A percentile compares a stretch with the other conserved stretches of the same genome.
These are phyloP conservation scores for Trichopria drosophilae DNA, from an alignment of 2,888 invertebrate species.

Conservation along the genomic window DNA sequence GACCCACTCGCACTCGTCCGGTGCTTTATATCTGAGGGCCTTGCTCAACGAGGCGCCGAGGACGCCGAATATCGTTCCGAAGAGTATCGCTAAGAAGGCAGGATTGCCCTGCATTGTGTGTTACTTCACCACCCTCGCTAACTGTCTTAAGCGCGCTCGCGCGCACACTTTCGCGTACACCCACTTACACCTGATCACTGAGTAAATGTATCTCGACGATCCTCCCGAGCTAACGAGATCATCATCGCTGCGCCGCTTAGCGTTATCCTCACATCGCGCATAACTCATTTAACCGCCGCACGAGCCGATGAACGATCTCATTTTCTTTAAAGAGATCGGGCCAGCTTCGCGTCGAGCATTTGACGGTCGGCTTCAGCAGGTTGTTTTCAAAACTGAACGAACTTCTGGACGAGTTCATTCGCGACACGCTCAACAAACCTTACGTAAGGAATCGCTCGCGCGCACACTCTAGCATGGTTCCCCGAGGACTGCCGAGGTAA, in stretches of 20 bases:
- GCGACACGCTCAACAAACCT: background rate
- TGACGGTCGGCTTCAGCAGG: constrained; percentile 18
- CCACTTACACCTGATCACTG: background rate
- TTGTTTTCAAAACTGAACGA: no score
- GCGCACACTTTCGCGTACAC: background rate
- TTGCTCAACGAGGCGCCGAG: constrained; percentile 66
- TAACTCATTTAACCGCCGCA: constrained; percentile 27
- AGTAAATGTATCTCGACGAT: constrained; percentile 7
- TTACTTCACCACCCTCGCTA: constrained; percentile 4
- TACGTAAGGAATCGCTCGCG: background rate
- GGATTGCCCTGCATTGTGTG: constrained; percentile 60
- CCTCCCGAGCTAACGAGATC: constrained; percentile 25
- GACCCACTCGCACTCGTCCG: constrained; percentile 81
- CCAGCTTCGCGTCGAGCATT: constrained; percentile 15
- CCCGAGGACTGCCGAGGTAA: constrained; percentile 26
- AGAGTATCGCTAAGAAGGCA: constrained; percentile 64
- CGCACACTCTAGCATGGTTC: constrained; percentile 23
- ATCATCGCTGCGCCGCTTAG: constrained; percentile 29
- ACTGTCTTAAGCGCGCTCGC: background rate
- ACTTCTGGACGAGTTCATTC: background rate
- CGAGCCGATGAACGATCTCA: constrained; percentile 19
- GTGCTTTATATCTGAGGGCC: constrained; percentile 72
- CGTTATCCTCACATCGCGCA: constrained; percentile 30
- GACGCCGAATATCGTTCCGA: constrained; percentile 66
- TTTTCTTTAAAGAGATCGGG: constrained; percentile 8